Base-by-base conservation (phyloP, 2,113 vertebrate species). In the Felis chaus region DNA sequence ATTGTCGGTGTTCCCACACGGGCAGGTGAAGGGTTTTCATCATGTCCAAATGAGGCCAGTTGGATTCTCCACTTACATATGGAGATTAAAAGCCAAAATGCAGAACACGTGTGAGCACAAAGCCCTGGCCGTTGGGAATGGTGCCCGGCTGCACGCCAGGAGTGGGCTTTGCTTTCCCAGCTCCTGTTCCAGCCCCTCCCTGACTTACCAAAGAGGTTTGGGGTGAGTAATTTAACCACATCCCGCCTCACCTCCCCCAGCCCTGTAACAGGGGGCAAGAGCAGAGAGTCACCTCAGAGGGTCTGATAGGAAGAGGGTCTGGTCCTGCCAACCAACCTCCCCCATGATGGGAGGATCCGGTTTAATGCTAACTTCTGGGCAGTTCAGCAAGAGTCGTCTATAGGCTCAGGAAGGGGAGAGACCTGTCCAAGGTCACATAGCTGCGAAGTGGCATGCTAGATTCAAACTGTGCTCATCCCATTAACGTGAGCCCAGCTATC, bases 21-120 rank as follows among this genome's bases (percentile, higher is more conserved):
- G 78, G 78, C 76, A 91, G 85, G 86, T 76, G 66, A 85, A 94
- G 89, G 81, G 66, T 84, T 96, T 97, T 74, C 93, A 45, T 82
- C 89, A 61, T 2, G 5, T 95, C 31, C 74, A 65, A 81, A 86
- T 4, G 31, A 66, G 41, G 57, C 76, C 25, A 3, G 13, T 33
- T n/a, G 36, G 89, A 27, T 41, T 65, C 65, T 91, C 73, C 25
- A 33, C 89, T 93, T 41, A 76, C 65, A 73, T 2, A n/a, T 33
- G 18, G 45, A 88, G 65, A 90, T 57, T 29, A 92, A 50, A 95
- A 63, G 81, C 61, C 76, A 19, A 94, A 76, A 57, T 14, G 80
- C 69, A 88, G 86, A 88, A 41, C 79, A 31, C 0, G 1, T 61
- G 63, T 90, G 53, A 61, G 48, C 89, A 21, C 0, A 8, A 80